phyloP scores from a whole-genome alignment of 2,888 invertebrate species.

The Mantis religiosa region DNA sequence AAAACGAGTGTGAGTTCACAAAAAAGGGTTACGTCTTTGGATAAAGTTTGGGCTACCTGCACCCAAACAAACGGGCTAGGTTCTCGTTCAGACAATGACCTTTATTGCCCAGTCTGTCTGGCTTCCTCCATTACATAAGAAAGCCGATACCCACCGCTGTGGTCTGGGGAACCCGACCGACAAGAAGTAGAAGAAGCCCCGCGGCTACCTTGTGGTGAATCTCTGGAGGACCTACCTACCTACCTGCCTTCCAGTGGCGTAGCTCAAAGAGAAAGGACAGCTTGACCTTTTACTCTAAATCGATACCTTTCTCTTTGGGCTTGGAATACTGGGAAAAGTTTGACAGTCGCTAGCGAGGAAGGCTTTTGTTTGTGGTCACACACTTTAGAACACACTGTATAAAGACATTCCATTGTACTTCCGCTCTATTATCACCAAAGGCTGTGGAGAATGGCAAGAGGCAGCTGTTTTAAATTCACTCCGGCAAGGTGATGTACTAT shows the following conservation, averaged over 20 bases:
- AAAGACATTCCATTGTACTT: no score
- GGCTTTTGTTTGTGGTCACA: no score
- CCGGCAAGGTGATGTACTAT: no score
- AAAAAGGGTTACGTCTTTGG: no score
- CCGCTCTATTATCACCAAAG: no score
- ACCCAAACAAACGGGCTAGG: neutral
- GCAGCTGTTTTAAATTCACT: no score
- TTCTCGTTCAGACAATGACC: neutral
- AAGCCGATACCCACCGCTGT: neutral
- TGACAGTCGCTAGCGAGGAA: no score
- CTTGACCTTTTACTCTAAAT: neutral
- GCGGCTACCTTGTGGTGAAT: neutral
- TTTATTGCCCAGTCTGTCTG: neutral
- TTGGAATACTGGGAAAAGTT: no score
- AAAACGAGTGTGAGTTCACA: no score
- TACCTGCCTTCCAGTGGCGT: neutral
- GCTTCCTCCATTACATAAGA: slow-evolving; percentile 11
- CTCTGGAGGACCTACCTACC: neutral
- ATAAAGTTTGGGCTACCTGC: neutral
- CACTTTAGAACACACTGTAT: no score
- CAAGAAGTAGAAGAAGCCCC: neutral
- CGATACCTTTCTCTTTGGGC: neutral
- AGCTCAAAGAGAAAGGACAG: neutral
- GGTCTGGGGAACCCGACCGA: neutral
- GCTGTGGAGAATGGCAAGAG: no score